A percentile compares a stretch with the other conserved stretches of the same genome.
phyloP scores from a whole-genome alignment of 2,888 invertebrate species.

The Marasmarcha lunaedactyla region DNA sequence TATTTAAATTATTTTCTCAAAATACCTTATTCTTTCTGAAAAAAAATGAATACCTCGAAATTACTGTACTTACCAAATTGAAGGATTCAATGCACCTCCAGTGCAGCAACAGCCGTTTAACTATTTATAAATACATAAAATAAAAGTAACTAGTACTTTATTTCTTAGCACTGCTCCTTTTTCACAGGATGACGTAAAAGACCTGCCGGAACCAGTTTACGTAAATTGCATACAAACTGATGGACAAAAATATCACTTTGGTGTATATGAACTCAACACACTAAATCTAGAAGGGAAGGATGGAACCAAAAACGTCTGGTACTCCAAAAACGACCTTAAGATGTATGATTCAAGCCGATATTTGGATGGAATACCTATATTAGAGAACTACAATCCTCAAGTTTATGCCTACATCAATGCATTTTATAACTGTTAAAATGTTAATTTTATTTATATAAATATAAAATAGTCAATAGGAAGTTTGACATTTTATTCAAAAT shows the following conservation, averaged over 20 bases:
- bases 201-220: constrained; percentile 81
- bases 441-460: too few relatives aligned
- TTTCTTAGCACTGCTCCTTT: constrained; percentile 4
- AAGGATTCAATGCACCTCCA: too few relatives aligned
- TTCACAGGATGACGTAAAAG: constrained; percentile 69
- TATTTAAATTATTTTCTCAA: too few relatives aligned
- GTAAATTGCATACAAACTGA: constrained; percentile 88
- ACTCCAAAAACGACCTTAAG: constrained; percentile 73
- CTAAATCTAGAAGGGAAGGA: constrained; percentile 72
- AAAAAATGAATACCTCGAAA: too few relatives aligned
- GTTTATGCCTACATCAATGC: constrained; percentile 83
- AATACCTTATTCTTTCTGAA: too few relatives aligned
- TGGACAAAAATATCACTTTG: constrained; percentile 82
- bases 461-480: constrained; percentile 1
- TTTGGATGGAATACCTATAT: constrained; percentile 72
- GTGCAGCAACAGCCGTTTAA: too few relatives aligned
- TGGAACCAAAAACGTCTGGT: constrained; percentile 83
- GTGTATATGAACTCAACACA: constrained; percentile 86
- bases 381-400: constrained; percentile 82
- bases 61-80: too few relatives aligned
- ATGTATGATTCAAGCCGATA: constrained; percentile 77
- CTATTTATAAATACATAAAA: too few relatives aligned
- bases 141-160: too few relatives aligned
- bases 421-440: constrained; percentile 76
- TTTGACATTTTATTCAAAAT: constrained; percentile 2